Evolutionary conservation across 2,113 vertebrate species (phyloP).

Genomic region (Condylura cristata): DNA sequence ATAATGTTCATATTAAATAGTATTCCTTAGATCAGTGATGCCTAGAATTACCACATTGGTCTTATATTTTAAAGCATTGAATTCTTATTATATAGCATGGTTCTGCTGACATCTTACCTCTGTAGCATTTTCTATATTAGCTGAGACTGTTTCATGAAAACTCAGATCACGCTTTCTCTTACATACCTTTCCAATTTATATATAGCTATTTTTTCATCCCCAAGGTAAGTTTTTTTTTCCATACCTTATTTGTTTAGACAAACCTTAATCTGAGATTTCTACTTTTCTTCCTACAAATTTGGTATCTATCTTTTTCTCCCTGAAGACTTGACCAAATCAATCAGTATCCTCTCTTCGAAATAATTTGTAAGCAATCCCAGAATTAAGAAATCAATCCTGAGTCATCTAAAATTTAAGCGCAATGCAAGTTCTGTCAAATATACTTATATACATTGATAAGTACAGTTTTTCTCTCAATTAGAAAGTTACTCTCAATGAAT

Average conservation of each 20-base stretch:
- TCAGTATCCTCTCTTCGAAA: not conserved
- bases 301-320: not conserved
- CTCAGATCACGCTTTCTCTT: not conserved
- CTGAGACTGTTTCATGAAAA: not conserved
- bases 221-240: not conserved
- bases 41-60: not conserved
- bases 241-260: not conserved
- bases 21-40: not conserved
- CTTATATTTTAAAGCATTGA: not conserved
- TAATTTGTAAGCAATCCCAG: not conserved
- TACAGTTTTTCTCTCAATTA: not conserved
- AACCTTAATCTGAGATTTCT: not conserved
- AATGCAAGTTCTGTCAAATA: not conserved
- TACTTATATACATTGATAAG: not conserved
- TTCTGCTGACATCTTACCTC: not conserved
- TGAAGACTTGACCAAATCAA: not conserved
- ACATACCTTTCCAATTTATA: not conserved
- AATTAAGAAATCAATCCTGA: not conserved
- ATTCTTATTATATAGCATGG: not conserved
- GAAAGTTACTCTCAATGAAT: not conserved
- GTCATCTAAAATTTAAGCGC: not conserved
- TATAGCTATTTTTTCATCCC: not conserved
- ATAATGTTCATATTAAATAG: not conserved
- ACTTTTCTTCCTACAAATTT: not conserved
- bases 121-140: not conserved